These are phyloP conservation scores for Yponomeuta sedellus DNA, from an alignment of 2,888 invertebrate species.

Conservation along the genomic window DNA sequence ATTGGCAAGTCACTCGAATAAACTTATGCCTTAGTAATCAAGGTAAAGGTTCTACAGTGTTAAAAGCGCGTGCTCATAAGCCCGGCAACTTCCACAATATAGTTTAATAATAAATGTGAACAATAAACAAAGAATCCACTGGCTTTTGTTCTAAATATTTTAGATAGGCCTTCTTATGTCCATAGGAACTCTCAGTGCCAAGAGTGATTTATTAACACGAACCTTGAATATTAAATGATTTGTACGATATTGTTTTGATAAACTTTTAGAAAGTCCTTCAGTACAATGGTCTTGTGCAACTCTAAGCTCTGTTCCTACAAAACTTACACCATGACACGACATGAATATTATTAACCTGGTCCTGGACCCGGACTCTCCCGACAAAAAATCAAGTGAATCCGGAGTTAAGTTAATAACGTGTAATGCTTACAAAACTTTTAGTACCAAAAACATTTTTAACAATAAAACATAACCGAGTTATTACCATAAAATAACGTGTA, in stretches of 20 bases:
- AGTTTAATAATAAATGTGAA: not conserved
- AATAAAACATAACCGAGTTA: not conserved
- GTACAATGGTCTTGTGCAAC: not conserved
- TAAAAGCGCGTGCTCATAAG: not conserved
- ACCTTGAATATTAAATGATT: not conserved
- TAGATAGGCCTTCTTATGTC: not conserved
- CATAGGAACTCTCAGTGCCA: no score
- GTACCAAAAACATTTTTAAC: constrained; percentile 9
- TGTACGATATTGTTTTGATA: constrained; percentile 12
- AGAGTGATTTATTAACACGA: not conserved
- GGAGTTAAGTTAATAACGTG: no score
- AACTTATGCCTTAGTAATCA: constrained; percentile 29
- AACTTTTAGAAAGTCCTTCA: constrained; percentile 31
- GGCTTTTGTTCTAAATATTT: not conserved
- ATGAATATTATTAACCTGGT: no score
- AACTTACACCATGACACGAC: not conserved
- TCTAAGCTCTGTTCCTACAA: not conserved
- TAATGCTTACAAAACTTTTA: no score
- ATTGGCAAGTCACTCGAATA: constrained; percentile 41
- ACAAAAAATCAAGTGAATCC: no score
- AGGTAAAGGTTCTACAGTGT: constrained; percentile 19
- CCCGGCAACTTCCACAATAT: not conserved
- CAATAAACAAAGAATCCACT: not conserved
- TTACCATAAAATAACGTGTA: constrained; percentile 24
- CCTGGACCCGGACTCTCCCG: no score